These are phyloP conservation scores for Lamellibrachia luymesi DNA, from an alignment of 1,140 invertebrate genomes.

Conservation along the genomic window DNA sequence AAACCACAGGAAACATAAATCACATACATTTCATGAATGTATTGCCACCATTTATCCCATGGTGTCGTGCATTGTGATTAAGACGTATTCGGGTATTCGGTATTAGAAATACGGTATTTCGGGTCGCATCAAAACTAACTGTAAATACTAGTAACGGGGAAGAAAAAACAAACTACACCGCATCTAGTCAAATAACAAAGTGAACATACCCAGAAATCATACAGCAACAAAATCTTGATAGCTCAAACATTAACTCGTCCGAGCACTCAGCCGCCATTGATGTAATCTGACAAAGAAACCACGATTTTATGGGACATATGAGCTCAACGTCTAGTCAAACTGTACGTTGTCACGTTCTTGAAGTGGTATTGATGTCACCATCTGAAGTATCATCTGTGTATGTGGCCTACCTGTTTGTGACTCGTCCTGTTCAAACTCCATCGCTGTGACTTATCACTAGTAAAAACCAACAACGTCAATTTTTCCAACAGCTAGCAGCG, in stretches of 20 bases:
- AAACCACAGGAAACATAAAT: too few relatives aligned
- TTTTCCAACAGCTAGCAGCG: neutral
- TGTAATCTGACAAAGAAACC: neutral
- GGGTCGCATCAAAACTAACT: too few relatives aligned
- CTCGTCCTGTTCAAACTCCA: neutral
- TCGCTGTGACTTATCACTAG: neutral
- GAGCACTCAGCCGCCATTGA: neutral
- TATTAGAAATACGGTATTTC: too few relatives aligned
- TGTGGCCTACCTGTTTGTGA: neutral
- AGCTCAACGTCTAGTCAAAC: neutral
- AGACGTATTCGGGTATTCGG: too few relatives aligned
- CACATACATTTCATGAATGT: too few relatives aligned
- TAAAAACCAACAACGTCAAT: neutral
- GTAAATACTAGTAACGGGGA: neutral
- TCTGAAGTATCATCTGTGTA: neutral
- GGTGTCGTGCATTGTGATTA: too few relatives aligned
- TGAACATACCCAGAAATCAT: neutral
- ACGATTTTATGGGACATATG: neutral
- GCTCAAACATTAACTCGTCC: neutral
- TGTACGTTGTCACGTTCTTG: neutral
- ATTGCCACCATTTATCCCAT: too few relatives aligned
- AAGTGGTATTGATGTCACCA: neutral
- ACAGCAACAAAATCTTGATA: neutral
- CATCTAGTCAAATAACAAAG: neutral
- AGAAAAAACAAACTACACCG: neutral